Base-by-base conservation (phyloP, 2,888 invertebrate species). In the Trilocha varians region DNA sequence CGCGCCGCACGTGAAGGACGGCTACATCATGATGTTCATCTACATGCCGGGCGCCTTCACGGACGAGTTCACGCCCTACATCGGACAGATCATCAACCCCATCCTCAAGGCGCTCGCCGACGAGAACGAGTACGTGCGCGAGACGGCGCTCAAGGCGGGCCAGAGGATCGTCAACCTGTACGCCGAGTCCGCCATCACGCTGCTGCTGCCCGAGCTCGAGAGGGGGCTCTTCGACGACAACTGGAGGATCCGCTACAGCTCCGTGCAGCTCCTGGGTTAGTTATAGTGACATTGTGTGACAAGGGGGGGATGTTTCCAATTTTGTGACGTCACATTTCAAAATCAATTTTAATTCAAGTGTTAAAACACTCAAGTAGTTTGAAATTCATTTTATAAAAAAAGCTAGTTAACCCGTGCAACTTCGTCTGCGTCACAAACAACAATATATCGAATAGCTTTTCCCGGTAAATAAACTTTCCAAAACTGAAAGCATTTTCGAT, bases 21-120 rank as follows among this genome's bases (percentile, higher is more conserved):
- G 99, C 35, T 99, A 99, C 85, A 98, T 99, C 48, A 98, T 99
- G 97, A 97, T 99, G 96, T 99, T 98, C 78, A 99, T 99, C 65
- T 99, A 99, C 84, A 95, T 99, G 92, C 99, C 99, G 2, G 93
- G 93, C 46, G 97, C 98, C 9, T 99, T 99, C 83, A 96, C 96
- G 5, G 91, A 93, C 50, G 96, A 97, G 69, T 99, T 99, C 80
- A 93, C 95, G 1, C 95, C 95, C 0, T 99, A 98, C 80, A 94
- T 98, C 63, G 95, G 98, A 0, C 95, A 96, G 71, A 98, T 99
- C 59, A 96, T 99, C 62, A 98, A 96, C 73, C 97, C 98, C 1
- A 98, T 99, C 53, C 87, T 99, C 25, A 96, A 97, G 87, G 99
- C 98, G 0, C 87, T 99, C 41, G 98, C 99, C 3, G 99, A 99